Conservation (phyloP, 2,888 invertebrate species). For the Ormyrus pomaceus region DNA sequence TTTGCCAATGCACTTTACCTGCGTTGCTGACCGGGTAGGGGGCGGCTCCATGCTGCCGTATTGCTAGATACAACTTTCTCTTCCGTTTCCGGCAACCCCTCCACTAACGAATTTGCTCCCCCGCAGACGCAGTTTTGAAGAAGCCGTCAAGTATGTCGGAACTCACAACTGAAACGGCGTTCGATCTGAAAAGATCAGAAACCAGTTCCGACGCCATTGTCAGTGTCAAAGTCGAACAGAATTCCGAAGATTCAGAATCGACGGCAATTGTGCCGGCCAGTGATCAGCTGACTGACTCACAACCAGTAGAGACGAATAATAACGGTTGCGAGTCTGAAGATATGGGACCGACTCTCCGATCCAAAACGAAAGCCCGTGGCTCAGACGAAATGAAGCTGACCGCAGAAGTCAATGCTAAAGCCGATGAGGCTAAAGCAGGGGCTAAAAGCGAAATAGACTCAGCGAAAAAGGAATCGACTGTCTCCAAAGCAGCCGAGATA, state of each 20-base stretch:
- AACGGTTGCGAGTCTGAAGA: slow-evolving; percentile 67
- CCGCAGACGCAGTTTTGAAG: slow-evolving; percentile 23
- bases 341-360: slow-evolving; percentile 67
- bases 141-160: slow-evolving; percentile 40
- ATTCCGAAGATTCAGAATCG: background rate
- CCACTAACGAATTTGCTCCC: no score
- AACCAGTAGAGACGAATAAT: slow-evolving; percentile 68
- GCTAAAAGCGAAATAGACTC: slow-evolving; percentile 60
- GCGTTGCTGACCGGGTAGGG: no score
- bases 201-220: background rate
- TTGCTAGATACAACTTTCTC: no score
- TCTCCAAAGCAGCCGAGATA: slow-evolving; percentile 64
- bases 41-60: no score
- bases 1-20: no score
- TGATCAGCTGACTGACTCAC: no score
- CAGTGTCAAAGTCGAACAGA: slow-evolving; percentile 1
- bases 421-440: slow-evolving; percentile 60
- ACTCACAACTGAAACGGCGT: background rate
- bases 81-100: no score
- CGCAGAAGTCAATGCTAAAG: slow-evolving; percentile 27
- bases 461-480: slow-evolving; percentile 65
- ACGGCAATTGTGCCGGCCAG: background rate
- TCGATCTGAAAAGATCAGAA: no score
- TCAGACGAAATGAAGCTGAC: slow-evolving; percentile 57
- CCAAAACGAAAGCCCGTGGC: slow-evolving; percentile 71